Base-by-base conservation (phyloP, 1,140 invertebrate species). In the Drosophila sucinea region DNA sequence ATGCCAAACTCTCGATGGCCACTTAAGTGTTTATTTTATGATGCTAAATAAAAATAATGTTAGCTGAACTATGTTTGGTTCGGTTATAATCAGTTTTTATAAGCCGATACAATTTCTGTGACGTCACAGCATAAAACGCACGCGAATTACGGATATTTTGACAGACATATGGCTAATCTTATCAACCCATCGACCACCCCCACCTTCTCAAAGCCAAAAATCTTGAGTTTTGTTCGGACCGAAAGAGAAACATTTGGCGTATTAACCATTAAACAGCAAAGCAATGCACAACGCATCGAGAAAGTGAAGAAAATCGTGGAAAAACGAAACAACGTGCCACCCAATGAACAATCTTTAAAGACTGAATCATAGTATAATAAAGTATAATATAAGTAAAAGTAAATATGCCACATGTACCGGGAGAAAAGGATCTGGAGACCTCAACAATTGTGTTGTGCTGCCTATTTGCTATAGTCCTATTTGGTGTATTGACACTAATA, bases 351-450 rank as follows among this genome's bases (percentile, higher is more conserved):
- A 51, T 51, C 6, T 23, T 27, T 51, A 51, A 51, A 51, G 44
- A 51, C 44, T 51, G 44, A 51, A 27, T 51, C 4, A 25, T 51
- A 51, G 23, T 51, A 27, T 25, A 27, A 51, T 51, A 51, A 51
- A 27, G 23, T 10, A 27, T 30, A 47, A 61, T 17, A 62, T 58
- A 4, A 8, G 58, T 3, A 17, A n/a, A 69, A 57, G 11, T 40
- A 11, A 58, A 60, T 71, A 87, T 87, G 84, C 73, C 77, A 35
- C 84, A 87, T 63, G 63, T 77, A 0, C 79, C 83, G n/a, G 72
- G 33, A 35, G 80, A 89, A 4, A 77, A 44, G 73, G 84, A 89
- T 58, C 47, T 84, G 73, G 56, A 71, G 70, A 29, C 70, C 44
- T 80, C 84, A 1, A 84, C 80, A 17, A 84, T 87, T 33, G 41